phyloP scores from a whole-genome alignment of 2,797 vertebrate genomes.

The Anomalospiza imberbis region DNA sequence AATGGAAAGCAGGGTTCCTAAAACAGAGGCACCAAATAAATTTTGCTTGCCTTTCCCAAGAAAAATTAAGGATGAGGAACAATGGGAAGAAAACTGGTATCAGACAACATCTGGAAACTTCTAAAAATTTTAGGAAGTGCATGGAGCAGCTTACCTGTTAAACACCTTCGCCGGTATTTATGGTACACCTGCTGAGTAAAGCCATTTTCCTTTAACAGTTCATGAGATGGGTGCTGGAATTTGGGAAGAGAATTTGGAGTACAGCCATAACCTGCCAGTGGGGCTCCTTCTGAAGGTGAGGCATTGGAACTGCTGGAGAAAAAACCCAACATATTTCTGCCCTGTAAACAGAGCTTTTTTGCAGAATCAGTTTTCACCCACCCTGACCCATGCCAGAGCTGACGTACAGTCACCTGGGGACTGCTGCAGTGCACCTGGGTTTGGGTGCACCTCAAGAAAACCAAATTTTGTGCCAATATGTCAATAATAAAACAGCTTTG shows the following conservation, averaged over 20 bases:
- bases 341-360: background rate
- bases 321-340: background rate
- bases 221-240: constrained; percentile 93
- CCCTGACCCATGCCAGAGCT: background rate
- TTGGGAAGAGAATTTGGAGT: constrained; percentile 90
- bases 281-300: constrained; percentile 85
- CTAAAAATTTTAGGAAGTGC: background rate
- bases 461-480: background rate
- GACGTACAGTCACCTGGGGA: background rate
- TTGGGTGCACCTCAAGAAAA: background rate
- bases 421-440: background rate
- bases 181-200: constrained; percentile 95
- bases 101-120: background rate
- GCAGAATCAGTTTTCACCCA: background rate
- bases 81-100: background rate
- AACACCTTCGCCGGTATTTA: constrained; percentile 88
- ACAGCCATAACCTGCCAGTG: constrained; percentile 77
- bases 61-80: background rate
- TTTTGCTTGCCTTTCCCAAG: background rate
- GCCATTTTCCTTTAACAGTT: constrained; percentile 90
- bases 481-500: background rate
- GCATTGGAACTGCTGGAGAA: constrained; percentile 84
- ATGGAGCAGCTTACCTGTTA: constrained; percentile 78
- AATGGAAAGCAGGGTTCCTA: background rate
- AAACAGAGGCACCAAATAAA: background rate